Conservation (phyloP, 2,797 vertebrate species). For the Clarias fuscus region DNA sequence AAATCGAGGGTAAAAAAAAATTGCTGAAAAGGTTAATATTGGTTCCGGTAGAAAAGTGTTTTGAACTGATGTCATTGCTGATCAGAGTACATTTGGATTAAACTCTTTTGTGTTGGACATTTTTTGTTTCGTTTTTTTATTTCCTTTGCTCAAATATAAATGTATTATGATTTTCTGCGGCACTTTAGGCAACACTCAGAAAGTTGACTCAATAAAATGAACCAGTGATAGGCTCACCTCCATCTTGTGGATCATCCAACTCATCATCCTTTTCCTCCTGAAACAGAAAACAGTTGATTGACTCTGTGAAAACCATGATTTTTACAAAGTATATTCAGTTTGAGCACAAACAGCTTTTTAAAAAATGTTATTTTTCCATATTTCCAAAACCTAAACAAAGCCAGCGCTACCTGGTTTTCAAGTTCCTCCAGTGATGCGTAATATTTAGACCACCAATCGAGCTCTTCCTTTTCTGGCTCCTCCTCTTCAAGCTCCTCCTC, state of each 20-base stretch:
- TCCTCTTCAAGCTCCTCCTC: conserved; percentile 84
- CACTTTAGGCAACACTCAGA: background rate
- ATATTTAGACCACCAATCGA: conserved; percentile 99
- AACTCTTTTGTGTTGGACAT: background rate
- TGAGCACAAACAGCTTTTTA: background rate
- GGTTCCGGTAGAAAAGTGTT: too few species aligned
- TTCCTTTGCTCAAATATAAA: too few species aligned
- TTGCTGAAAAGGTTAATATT: too few species aligned
- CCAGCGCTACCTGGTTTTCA: conserved; percentile 73
- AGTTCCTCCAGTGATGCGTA: conserved; percentile 85
- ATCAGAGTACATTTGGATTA: background rate
- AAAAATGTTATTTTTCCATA: background rate
- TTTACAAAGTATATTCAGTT: background rate
- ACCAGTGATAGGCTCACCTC: conserved; percentile 48
- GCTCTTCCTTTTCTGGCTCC: conserved; percentile 83
- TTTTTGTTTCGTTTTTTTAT: too few species aligned
- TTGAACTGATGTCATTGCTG: too few species aligned
- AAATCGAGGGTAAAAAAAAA: too few species aligned
- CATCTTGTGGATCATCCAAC: conserved; percentile 61
- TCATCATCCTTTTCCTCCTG: conserved; percentile 63
- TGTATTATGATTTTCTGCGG: background rate
- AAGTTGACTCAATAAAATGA: background rate
- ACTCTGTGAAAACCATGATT: background rate
- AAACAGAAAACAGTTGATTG: conserved; percentile 27
- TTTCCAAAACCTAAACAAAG: background rate